Percentiles rank a stretch among this genome's conserved stretches.
These are phyloP conservation scores for Hoplias malabaricus DNA, from an alignment of 2,113 vertebrate genomes.

Conservation along the genomic window DNA sequence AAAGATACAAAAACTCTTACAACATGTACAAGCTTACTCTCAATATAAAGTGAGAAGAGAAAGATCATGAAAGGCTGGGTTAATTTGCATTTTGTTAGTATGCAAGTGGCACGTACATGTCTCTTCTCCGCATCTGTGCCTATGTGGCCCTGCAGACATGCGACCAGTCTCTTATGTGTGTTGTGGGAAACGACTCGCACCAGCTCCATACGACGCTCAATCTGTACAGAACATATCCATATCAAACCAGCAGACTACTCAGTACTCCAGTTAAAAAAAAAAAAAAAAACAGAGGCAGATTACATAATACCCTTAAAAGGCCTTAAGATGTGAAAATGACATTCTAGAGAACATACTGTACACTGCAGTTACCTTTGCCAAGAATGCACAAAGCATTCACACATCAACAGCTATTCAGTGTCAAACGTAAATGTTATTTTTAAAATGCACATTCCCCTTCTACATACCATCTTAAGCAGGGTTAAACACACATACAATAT, in stretches of 20 bases:
- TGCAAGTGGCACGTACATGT: conserved; percentile 79
- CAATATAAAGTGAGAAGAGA: neutral
- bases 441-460: neutral
- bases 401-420: neutral
- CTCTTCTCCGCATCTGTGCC: conserved; percentile 89
- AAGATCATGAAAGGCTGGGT: neutral
- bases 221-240: conserved; percentile 68
- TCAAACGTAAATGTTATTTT: neutral
- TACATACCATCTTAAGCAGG: neutral
- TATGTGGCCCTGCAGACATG: conserved; percentile 91
- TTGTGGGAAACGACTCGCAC: conserved; percentile 92
- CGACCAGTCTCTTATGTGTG: conserved; percentile 86
- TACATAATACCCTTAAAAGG: neutral
- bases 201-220: conserved; percentile 89
- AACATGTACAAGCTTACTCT: neutral
- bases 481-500: neutral
- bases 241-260: neutral
- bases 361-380: neutral
- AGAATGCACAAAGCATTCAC: neutral
- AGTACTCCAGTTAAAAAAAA: neutral
- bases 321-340: neutral
- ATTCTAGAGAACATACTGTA: neutral
- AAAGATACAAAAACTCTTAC: neutral
- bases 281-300: neutral
- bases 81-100: too few relatives aligned